A percentile compares a stretch with the other conserved stretches of the same genome.
phyloP scores from a whole-genome alignment of 1,140 invertebrate species.

The Harlomillsia oculata region DNA sequence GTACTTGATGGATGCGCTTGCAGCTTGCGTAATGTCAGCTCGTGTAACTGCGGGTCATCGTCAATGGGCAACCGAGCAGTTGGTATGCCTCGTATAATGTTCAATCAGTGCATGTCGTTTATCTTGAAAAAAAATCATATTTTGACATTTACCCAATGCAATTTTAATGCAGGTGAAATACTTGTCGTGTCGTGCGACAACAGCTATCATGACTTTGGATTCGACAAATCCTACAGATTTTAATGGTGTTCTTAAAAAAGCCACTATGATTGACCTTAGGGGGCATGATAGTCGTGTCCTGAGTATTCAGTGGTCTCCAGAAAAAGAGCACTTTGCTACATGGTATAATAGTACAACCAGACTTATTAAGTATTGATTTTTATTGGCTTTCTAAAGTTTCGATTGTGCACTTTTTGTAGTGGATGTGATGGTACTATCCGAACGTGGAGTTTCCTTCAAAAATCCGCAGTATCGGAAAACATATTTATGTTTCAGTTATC shows the following conservation, averaged over 20 bases:
- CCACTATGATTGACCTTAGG: slow-evolving; percentile 42
- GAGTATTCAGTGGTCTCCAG: slow-evolving; percentile 42
- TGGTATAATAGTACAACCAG: slow-evolving; percentile 38
- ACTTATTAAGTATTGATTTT: background rate
- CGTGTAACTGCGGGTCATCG: slow-evolving; percentile 43
- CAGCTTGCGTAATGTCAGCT: slow-evolving; percentile 51
- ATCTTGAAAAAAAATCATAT: background rate
- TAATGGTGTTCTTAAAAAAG: slow-evolving; percentile 42
- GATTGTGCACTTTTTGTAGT: too few species aligned
- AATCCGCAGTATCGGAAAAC: slow-evolving; percentile 45
- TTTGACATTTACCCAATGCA: background rate
- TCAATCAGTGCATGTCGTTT: too few species aligned
- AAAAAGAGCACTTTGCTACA: slow-evolving; percentile 45
- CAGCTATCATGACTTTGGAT: slow-evolving; percentile 34
- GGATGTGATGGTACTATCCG: slow-evolving; percentile 57
- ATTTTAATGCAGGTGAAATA: slow-evolving; percentile 30
- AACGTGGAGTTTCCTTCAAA: slow-evolving; percentile 47
- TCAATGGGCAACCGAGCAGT: slow-evolving; percentile 53
- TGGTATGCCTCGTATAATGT: slow-evolving; percentile 39
- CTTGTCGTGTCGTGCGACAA: slow-evolving; percentile 32
- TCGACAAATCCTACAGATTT: slow-evolving; percentile 44
- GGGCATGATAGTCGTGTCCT: slow-evolving; percentile 50
- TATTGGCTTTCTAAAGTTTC: slow-evolving; percentile 22
- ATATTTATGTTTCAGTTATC: slow-evolving; percentile 51
- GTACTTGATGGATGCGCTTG: slow-evolving; percentile 53